Percentiles rank a stretch among this genome's conserved stretches.
phyloP scores from a whole-genome alignment of 2,888 invertebrate genomes.

The Lochmaea capreae region DNA sequence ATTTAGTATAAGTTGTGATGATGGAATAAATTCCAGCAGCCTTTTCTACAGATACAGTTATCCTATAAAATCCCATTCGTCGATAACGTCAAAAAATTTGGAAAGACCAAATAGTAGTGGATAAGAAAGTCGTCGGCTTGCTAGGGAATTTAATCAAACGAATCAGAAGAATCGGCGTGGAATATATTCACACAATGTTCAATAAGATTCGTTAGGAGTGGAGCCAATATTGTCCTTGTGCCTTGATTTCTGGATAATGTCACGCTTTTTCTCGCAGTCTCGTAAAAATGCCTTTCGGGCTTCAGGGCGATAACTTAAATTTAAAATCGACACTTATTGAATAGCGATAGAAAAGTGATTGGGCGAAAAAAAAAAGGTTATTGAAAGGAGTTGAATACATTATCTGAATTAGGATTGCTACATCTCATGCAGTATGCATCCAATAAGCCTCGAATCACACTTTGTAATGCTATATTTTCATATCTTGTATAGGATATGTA shows the following conservation, averaged over 20 bases:
- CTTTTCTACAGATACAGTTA: no score
- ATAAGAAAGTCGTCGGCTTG: conserved; percentile 51
- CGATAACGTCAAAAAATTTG: conserved; percentile 7
- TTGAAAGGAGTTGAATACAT: conserved; percentile 18
- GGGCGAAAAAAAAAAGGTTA: conserved; percentile 8
- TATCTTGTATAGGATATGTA: no score
- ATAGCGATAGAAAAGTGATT: conserved; percentile 33
- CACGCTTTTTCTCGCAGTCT: conserved; percentile 35
- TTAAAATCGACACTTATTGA: conserved; percentile 44
- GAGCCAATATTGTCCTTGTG: conserved; percentile 53
- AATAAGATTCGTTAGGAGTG: conserved; percentile 59
- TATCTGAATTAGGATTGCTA: conserved; percentile 2
- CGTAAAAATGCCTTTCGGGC: conserved; percentile 45
- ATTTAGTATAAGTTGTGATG: no score
- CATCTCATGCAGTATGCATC: no score
- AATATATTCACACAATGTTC: conserved; percentile 57
- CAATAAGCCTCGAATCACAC: no score
- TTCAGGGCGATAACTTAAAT: conserved; percentile 41
- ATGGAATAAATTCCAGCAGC: no score
- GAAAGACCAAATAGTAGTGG: conserved; percentile 2
- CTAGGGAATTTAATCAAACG: conserved; percentile 65
- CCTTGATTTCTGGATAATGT: conserved; percentile 55
- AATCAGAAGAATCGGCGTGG: conserved; percentile 55
- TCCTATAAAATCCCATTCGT: no score
- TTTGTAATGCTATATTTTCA: no score